Base-by-base conservation (phyloP, 37 sponge, comb jelly and placozoan species). In the Chondrosia reniformis region DNA sequence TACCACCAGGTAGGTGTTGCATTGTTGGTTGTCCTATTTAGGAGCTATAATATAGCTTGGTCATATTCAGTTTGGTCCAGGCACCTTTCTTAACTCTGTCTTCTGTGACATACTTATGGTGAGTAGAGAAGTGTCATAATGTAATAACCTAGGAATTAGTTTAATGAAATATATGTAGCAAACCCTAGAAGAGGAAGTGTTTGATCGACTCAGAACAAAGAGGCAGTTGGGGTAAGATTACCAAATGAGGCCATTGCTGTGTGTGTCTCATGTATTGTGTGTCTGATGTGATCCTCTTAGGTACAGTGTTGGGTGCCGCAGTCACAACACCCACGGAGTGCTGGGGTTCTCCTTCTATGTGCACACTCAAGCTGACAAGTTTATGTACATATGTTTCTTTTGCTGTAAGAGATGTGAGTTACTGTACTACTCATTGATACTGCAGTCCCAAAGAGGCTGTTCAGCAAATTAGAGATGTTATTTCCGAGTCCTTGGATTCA, bases 171-270 rank as follows among this genome's bases (percentile, higher is more conserved):
- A 17, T 46, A 32, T 33, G 2, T 58, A 91, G 92, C 40, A 38
- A 21, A 84, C 80, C 52, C 79, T 91, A 82, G 45, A 84, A 1
- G 92, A 91, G 65, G 88, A 88, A 17, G 84, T 84, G n/a, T 91
- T 87, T 87, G 88, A 91, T 65, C 25, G n/a, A 3, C 76, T 91
- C 63, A 84, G 92, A 59, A 91, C 92, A 37, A 86, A 91, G 62
- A 43, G 84, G 33, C 92, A 91, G 33, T 58, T 91, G 22, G 92
- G 92, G 92, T 91, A 73, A 66, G 81, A 37, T 4, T 1, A 21
- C 42, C 12, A 25, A 10, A 30, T 57, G n/a, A n/a, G n/a, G 22
- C 45, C 31, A 33, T 25, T 78, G 46, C 5, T 45, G 13, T 43
- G 69, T 61, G 43, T 31, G 42, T 10, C 15, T 15, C 15, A 19